phyloP scores from a whole-genome alignment of 2,888 invertebrate genomes.

The Metallyticus violacea region DNA sequence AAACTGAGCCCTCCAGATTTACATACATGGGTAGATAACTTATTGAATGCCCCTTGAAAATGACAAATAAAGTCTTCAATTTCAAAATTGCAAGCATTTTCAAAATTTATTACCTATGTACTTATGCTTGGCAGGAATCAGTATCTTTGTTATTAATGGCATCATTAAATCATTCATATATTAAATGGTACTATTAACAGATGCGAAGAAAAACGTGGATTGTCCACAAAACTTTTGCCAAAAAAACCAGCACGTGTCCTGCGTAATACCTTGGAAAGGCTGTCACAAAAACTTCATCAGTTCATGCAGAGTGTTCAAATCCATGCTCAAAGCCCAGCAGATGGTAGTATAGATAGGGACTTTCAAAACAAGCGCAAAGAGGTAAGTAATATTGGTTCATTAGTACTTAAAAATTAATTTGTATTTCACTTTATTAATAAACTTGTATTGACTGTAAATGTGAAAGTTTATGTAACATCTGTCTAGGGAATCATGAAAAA shows the following conservation, averaged over 20 bases:
- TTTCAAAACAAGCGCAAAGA: constrained; percentile 79
- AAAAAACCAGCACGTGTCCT: constrained; percentile 83
- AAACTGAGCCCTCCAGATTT: too few species aligned
- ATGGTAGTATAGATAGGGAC: constrained; percentile 73
- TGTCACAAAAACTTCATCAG: constrained; percentile 58
- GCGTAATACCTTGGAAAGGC: constrained; percentile 70
- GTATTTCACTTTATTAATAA: too few species aligned
- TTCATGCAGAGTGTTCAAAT: constrained; percentile 23
- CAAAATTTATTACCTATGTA: too few species aligned
- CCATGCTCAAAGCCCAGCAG: constrained; percentile 34
- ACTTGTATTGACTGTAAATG: too few species aligned
- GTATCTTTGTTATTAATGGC: neutral
- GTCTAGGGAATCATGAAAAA: too few species aligned
- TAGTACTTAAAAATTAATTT: too few species aligned
- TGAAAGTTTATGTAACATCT: too few species aligned
- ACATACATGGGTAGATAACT: too few species aligned
- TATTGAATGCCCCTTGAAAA: too few species aligned
- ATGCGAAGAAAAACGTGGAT: constrained; percentile 82
- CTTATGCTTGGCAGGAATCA: neutral
- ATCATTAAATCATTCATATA: neutral
- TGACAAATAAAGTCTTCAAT: too few species aligned
- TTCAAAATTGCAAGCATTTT: too few species aligned
- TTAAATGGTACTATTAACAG: constrained; percentile 50
- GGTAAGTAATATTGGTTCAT: constrained; percentile 48
- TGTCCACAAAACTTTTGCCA: constrained; percentile 77